Conservation (phyloP, 2,888 invertebrate genomes). For the Catotricha subobsoleta region DNA sequence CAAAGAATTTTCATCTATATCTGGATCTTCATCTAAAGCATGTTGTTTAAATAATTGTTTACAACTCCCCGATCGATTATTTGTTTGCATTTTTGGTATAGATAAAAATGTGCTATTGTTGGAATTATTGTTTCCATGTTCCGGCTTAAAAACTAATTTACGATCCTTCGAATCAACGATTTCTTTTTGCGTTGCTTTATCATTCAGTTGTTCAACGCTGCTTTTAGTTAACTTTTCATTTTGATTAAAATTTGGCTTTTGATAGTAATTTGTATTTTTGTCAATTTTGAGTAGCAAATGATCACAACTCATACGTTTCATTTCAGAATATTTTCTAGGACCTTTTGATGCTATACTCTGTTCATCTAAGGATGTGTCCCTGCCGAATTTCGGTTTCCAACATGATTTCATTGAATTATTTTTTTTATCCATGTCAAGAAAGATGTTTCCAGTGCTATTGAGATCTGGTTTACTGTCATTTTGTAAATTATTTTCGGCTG, state of each 20-base stretch:
- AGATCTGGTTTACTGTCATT: slow-evolving; percentile 7
- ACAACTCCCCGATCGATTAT: slow-evolving; percentile 32
- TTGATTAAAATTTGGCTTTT: not conserved
- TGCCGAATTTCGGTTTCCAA: slow-evolving; percentile 19
- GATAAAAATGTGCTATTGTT: slow-evolving; percentile 18
- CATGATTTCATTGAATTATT: not conserved
- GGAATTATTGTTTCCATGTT: not conserved
- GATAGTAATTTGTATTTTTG: not conserved
- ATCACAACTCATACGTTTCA: slow-evolving; percentile 30
- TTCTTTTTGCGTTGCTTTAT: not conserved
- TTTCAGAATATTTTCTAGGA: slow-evolving; percentile 35
- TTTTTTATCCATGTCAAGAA: not conserved
- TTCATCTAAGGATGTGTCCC: slow-evolving; percentile 26
- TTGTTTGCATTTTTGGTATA: slow-evolving; percentile 28
- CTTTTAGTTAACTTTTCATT: not conserved
- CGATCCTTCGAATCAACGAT: slow-evolving; percentile 1
- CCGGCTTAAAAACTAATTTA: not conserved
- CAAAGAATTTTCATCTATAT: slow-evolving; percentile 34
- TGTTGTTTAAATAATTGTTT: slow-evolving; percentile 39
- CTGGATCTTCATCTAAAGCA: slow-evolving; percentile 35
- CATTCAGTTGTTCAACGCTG: not conserved
- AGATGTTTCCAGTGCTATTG: not conserved
- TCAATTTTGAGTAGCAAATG: slow-evolving; percentile 21
- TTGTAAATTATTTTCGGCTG: slow-evolving; percentile 35
- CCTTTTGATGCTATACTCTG: slow-evolving; percentile 19